Conservation (phyloP, 1,140 invertebrate genomes). For the Pissodes strobi region DNA sequence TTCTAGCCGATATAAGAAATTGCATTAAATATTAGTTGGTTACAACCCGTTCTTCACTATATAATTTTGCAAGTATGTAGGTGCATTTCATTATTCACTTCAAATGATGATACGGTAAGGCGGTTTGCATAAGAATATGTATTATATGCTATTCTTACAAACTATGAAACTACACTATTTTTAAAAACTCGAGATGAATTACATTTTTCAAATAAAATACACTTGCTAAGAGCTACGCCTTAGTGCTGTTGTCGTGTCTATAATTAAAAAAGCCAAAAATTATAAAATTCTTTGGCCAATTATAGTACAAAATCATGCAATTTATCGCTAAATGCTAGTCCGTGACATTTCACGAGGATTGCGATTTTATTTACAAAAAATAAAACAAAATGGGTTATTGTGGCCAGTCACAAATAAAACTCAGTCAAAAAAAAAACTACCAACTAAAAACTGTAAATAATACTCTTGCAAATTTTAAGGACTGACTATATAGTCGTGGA, state of each 20-base stretch:
- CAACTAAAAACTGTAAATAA: conserved; percentile 23
- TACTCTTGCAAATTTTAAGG: conserved; percentile 23
- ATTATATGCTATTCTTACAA: conserved; percentile 13
- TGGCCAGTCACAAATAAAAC: conserved; percentile 7
- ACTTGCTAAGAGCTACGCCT: conserved; percentile 1
- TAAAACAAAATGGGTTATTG: conserved; percentile 6
- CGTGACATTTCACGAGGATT: neutral
- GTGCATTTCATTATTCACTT: conserved; percentile 8
- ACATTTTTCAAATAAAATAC: neutral
- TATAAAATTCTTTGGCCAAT: conserved; percentile 9
- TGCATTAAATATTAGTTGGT: neutral
- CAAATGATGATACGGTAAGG: conserved; percentile 7
- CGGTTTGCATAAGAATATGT: conserved; percentile 14
- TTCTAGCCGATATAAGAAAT: neutral
- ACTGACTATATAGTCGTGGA: conserved; percentile 15
- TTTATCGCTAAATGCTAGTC: neutral
- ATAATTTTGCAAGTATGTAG: conserved; percentile 1
- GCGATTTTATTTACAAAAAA: conserved; percentile 18
- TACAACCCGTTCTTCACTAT: too few species aligned
- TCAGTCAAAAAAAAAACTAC: conserved; percentile 17
- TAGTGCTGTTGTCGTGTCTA: neutral
- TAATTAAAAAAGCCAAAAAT: neutral
- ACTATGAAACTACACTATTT: conserved; percentile 12
- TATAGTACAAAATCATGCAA: neutral
- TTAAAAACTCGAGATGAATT: conserved; percentile 12